A percentile compares a stretch with the other conserved stretches of the same genome.
Evolutionary conservation across 2,113 vertebrate species (phyloP).

Genomic region (Hippoglossus stenolepis): DNA sequence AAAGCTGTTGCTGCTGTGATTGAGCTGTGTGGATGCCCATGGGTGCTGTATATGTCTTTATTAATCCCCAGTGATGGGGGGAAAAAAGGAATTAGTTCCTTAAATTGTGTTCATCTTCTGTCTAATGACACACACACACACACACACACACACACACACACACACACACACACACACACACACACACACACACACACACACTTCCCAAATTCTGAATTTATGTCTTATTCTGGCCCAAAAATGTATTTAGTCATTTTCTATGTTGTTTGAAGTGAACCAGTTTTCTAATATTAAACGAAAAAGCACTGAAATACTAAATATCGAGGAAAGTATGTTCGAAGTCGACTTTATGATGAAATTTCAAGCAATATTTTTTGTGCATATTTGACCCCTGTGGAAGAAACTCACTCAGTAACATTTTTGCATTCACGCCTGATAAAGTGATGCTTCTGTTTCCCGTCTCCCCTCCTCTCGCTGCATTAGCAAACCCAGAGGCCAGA

Average conservation of each 20-base stretch:
- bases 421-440: conserved; percentile 16
- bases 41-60: conserved; percentile 27
- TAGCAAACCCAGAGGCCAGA: conserved; percentile 15
- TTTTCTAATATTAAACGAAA: conserved; percentile 22
- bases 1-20: conserved; percentile 38
- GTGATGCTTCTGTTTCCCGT: neutral
- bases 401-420: neutral
- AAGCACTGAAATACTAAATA: conserved; percentile 10
- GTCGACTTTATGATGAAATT: conserved; percentile 42
- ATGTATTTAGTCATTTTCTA: too few species aligned
- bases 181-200: neutral
- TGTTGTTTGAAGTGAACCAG: neutral
- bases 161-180: too few species aligned
- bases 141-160: neutral
- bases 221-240: neutral
- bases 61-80: conserved; percentile 33
- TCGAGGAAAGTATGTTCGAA: conserved; percentile 17
- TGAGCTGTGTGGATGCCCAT: conserved; percentile 34
- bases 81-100: neutral
- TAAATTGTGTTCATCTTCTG: conserved; percentile 16
- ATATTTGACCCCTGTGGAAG: conserved; percentile 16
- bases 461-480: conserved; percentile 12
- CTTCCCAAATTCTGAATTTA: neutral
- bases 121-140: conserved; percentile 5
- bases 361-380: conserved; percentile 29